Evolutionary conservation across 2,888 invertebrate species (phyloP), one percentile per base, ranked within the genome.

Genomic region (Drymonia ruficornis): DNA sequence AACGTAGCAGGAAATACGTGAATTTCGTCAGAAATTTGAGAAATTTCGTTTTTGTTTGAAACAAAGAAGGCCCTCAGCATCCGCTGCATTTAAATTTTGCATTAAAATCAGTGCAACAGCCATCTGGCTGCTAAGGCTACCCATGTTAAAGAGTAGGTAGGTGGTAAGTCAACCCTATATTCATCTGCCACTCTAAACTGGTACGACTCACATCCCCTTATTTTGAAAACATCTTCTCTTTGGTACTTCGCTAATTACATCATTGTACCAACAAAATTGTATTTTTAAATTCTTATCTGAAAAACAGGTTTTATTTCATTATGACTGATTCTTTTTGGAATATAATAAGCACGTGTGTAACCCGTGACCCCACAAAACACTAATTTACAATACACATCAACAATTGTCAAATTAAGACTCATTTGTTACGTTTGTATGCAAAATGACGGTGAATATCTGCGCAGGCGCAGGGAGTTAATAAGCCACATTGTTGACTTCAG

Each of bases 341-440:
- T 38, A 50, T 11, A 8, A 13, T 3, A 1, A 43, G 23, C 43
- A 43, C 43, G 43, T 40, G 40, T 7, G 1, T 23, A 13, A 19
- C 56, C 59, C 57, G 63, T 69, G 66, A 15, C 36, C 2, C 23
- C 8, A 7, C 0, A 49, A 29, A 29, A 16, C 48, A 9, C 53
- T 55, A 19, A 19, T 43, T 58, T 47, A 40, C 44, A 53, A 55
- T 28, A 40, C n/a, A n/a, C 8, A 8, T 36, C 15, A 56, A 59
- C 50, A 44, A 78, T 74, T 67, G 67, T 51, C 69, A 72, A 79
- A 83, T 82, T 80, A 80, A 57, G 59, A 52, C 54, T 63, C 65
- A 72, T 77, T 82, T 69, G 63, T 61, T 61, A 7, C 64, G 69
- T 78, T 77, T 76, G 57, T 66, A 83, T 79, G 72, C 70, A 78